Evolutionary conservation across 2,113 vertebrate species (phyloP), one percentile per base, ranked within the genome.

Genomic region (Fregetta grallaria): DNA sequence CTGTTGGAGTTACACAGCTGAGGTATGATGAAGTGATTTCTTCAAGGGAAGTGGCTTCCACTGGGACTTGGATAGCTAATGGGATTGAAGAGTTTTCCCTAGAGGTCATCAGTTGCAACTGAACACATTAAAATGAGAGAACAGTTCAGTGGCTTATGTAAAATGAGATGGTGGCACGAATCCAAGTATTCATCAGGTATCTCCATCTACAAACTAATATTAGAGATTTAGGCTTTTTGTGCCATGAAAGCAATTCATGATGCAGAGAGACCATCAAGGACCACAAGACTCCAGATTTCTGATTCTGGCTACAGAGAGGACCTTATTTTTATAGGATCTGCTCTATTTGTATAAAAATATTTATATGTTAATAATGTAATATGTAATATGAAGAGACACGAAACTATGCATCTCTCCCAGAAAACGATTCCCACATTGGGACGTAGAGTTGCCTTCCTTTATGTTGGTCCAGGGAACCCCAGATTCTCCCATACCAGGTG

Each of bases 101-200:
- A n/a, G 13, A 90, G 94, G 74, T 91, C 1, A 0, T 74, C 47
- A 74, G 76, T 59, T 94, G 61, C 0, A 5, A 92, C 52, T 92
- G 91, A 95, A 55, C 70, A 55, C 63, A 85, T 92, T 91, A 92
- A 96, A 96, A 94, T 80, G 42, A 95, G 62, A 88, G 53, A 88
- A 80, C 82, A 92, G 81, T 74, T 97, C 88, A 88, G 36, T 86
- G 66, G 63, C 27, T 94, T 95, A 85, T 71, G 75, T 88, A 84
- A 94, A 97, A 96, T 85, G 90, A 94, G 78, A 74, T 59, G 66
- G 73, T 75, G 62, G 76, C 68, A 70, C 61, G 58, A 92, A 58
- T 90, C 82, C 67, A 86, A 22, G 81, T 90, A 61, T 42, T 94
- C 66, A 67, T 36, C 59, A 91, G 44, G 74, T 93, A 66, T 79